A percentile compares a stretch with the other conserved stretches of the same genome.
Evolutionary conservation across 2,113 vertebrate genomes (phyloP).

Genomic region (Phyllostomus discolor): DNA sequence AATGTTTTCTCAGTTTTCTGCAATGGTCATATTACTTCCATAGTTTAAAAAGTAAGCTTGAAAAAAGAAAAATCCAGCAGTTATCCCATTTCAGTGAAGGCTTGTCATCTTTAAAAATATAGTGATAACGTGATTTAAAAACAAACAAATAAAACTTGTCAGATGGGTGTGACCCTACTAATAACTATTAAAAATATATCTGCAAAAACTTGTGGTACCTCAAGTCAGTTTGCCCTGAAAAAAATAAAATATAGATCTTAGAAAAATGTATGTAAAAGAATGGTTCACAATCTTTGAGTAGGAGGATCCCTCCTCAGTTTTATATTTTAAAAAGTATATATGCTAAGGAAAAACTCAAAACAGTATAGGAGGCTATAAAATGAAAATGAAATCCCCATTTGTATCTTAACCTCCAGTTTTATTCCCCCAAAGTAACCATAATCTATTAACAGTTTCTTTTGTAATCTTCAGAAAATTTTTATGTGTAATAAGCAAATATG

Average conservation of each 20-base stretch:
- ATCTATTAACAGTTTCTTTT: slow-evolving; percentile 50
- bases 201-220: slow-evolving; percentile 32
- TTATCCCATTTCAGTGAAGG: slow-evolving; percentile 16
- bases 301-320: background rate
- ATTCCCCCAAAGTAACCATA: background rate
- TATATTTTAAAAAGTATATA: background rate
- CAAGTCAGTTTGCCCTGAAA: slow-evolving; percentile 38
- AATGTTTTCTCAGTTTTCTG: background rate
- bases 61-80: slow-evolving; percentile 30
- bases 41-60: slow-evolving; percentile 33
- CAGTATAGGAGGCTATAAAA: background rate
- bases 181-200: slow-evolving; percentile 29
- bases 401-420: background rate
- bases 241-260: slow-evolving; percentile 25
- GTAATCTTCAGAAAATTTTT: slow-evolving; percentile 52
- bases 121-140: slow-evolving; percentile 11
- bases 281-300: slow-evolving; percentile 5
- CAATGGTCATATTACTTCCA: background rate
- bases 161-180: background rate
- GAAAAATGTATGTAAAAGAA: slow-evolving; percentile 15
- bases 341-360: background rate
- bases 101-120: slow-evolving; percentile 24
- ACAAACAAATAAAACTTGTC: background rate
- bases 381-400: background rate
- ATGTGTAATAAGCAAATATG: slow-evolving; percentile 54